phyloP scores from a whole-genome alignment of 2,113 vertebrate genomes.

The Xyrauchen texanus region DNA sequence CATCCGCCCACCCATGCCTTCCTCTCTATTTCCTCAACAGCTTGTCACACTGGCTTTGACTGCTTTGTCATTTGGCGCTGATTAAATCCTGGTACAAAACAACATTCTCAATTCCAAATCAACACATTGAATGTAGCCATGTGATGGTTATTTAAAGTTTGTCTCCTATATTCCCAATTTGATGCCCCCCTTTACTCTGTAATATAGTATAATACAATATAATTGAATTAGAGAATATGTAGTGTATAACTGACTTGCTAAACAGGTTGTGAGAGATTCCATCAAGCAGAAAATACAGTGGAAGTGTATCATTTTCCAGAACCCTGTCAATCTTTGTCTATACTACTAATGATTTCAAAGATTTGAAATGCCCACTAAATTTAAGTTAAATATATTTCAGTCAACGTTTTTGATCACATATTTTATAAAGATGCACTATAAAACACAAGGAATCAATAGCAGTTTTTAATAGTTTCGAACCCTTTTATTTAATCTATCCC shows the following conservation, averaged over 20 bases:
- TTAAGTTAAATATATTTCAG: not conserved
- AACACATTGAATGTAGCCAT: not conserved
- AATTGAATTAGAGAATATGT: too few relatives aligned
- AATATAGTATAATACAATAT: too few relatives aligned
- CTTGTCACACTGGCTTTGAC: slow-evolving; percentile 4
- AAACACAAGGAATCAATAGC: not conserved
- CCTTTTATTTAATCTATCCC: not conserved
- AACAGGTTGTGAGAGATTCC: too few relatives aligned
- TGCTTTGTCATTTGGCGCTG: slow-evolving; percentile 5
- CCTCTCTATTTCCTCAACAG: slow-evolving; percentile 63
- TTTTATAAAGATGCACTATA: not conserved
- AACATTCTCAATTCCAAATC: not conserved
- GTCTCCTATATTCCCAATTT: too few relatives aligned
- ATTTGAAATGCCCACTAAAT: not conserved
- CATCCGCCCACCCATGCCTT: slow-evolving; percentile 38
- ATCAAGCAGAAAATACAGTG: too few relatives aligned
- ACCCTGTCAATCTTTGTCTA: too few relatives aligned
- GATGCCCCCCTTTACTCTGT: too few relatives aligned
- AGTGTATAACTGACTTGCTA: too few relatives aligned
- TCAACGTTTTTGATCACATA: not conserved
- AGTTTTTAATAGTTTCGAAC: not conserved
- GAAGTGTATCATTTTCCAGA: too few relatives aligned
- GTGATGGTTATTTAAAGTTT: too few relatives aligned
- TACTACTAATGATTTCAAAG: not conserved
- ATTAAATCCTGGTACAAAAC: slow-evolving; percentile 11